phyloP scores from a whole-genome alignment of 2,113 vertebrate species.

The human (Homo sapiens) region DNA sequence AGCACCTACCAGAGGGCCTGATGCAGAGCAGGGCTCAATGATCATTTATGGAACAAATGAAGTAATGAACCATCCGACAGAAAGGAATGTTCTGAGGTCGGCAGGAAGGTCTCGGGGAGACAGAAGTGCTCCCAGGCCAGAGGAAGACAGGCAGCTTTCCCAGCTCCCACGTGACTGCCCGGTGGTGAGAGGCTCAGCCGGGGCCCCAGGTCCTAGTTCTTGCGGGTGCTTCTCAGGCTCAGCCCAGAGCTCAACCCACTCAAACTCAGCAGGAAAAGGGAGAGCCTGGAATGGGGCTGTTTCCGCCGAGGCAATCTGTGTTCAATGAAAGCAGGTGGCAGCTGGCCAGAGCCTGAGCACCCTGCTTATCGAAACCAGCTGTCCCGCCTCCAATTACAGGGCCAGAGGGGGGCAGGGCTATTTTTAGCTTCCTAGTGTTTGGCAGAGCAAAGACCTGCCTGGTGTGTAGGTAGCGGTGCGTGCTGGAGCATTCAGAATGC shows the following conservation, averaged over 20 bases:
- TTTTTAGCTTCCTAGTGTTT: slow-evolving; percentile 74
- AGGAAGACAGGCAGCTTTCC: neutral
- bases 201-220: neutral
- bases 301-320: slow-evolving; percentile 61
- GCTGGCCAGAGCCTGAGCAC: slow-evolving; percentile 53
- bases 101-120: neutral
- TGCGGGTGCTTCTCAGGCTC: neutral
- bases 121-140: neutral
- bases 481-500: neutral
- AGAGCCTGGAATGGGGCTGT: slow-evolving; percentile 16
- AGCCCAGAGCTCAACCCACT: neutral
- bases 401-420: slow-evolving; percentile 58
- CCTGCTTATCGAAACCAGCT: slow-evolving; percentile 73
- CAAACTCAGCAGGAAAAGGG: slow-evolving; percentile 57
- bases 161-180: neutral
- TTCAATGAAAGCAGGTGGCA: slow-evolving; percentile 66
- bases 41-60: neutral
- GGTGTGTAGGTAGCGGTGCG: slow-evolving; percentile 42
- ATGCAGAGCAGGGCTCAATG: neutral
- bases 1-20: neutral
- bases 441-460: slow-evolving; percentile 59
- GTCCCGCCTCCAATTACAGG: slow-evolving; percentile 68
- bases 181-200: neutral
- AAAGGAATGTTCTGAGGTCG: neutral
- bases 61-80: neutral